Base-by-base conservation (phyloP, 2,888 invertebrate species). In the Melikaiella ostensackeni region DNA sequence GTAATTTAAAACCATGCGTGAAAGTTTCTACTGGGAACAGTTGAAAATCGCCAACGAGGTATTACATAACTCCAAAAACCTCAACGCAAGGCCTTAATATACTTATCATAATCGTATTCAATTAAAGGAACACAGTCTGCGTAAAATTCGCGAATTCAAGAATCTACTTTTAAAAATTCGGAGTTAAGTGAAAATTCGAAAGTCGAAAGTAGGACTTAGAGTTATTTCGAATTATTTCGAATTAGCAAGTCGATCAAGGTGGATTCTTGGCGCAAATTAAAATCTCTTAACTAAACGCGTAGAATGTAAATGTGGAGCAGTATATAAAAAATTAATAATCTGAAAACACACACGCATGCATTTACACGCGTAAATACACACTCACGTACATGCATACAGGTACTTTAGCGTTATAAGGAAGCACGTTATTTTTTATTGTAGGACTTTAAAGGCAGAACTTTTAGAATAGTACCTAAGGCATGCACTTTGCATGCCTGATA, bases 1-100 rank as follows among this genome's bases (percentile, higher is more conserved):
- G 50, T 30, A 50, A 46, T 50, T 70, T 46, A 16, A 24, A 55
- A n/a, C 50, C 50, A 19, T 46, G 50, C 30, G 46, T 50, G 33
- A 70, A 46, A 30, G 55, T 55, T 46, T 70, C 33, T 50, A 70
- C 70, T 70, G 70, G 70, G 70, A 84, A 86, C 87, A 88, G 85
- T 87, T 87, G 87, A 86, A 86, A 87, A 87, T 87, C 83, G 85
- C 82, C 75, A 76, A 75, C 64, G 70, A 80, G 78, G 75, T 77
- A 79, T 81, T 80, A 78, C 79, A 70, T 64, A 76, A 79, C 79
- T 87, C 86, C 85, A 86, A 80, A 84, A 84, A 85, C 87, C 87
- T 88, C 85, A 87, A 86, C 82, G 86, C 81, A 82, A 84, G 89
- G 89, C 88, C 89, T 88, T 88, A 88, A 87, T 86, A 88, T 88